Evolutionary conservation across 2,113 vertebrate species (phyloP).

Genomic region (Macrotus californicus): DNA sequence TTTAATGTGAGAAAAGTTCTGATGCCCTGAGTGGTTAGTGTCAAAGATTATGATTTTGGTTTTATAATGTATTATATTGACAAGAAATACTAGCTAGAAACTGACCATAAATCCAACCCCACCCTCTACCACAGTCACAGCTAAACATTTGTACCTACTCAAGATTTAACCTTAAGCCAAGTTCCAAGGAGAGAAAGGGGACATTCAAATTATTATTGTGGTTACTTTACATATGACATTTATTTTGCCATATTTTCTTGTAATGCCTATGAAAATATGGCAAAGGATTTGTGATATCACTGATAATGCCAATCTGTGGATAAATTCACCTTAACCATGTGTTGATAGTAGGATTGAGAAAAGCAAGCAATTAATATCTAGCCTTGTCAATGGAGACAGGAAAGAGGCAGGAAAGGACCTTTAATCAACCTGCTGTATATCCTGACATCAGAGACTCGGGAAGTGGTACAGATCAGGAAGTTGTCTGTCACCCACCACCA

Average conservation of each 20-base stretch:
- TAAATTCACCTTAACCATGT: not conserved
- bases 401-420: not conserved
- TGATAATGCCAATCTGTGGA: not conserved
- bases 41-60: not conserved
- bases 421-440: not conserved
- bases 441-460: not conserved
- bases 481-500: not conserved
- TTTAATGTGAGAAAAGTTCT: not conserved
- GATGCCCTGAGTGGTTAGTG: not conserved
- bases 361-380: not conserved
- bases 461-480: not conserved
- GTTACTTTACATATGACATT: not conserved
- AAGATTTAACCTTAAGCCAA: not conserved
- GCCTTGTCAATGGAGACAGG: not conserved
- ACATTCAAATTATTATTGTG: not conserved
- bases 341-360: not conserved
- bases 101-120: not conserved
- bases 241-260: not conserved
- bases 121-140: not conserved
- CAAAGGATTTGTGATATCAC: not conserved
- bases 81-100: not conserved
- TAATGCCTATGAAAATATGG: not conserved
- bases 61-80: not conserved
- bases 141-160: not conserved
- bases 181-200: not conserved